Evolutionary conservation across 2,888 invertebrate genomes (phyloP).

Genomic region (Folsomia candida): DNA sequence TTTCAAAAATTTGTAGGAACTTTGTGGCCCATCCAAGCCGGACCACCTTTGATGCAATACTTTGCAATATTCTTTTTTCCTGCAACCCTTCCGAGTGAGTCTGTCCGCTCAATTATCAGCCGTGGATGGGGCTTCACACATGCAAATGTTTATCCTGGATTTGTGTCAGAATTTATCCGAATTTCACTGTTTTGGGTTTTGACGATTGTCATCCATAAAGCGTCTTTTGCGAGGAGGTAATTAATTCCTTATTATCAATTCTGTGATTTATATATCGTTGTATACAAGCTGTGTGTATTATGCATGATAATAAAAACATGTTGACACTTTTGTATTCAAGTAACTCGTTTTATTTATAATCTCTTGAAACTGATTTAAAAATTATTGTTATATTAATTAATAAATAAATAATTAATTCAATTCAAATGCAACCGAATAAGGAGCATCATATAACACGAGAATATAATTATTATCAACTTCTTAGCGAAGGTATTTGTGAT

Average conservation of each 20-base stretch:
- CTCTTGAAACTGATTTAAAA: too few relatives aligned
- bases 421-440: too few relatives aligned
- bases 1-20: too few relatives aligned
- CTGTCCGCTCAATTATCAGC: background rate
- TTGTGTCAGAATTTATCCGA: background rate
- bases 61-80: slow-evolving; percentile 11
- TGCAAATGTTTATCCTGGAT: background rate
- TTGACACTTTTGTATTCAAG: too few relatives aligned
- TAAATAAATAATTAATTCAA: too few relatives aligned
- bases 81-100: background rate
- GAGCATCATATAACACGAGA: too few relatives aligned
- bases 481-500: too few relatives aligned
- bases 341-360: too few relatives aligned
- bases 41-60: slow-evolving; percentile 67
- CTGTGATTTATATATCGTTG: too few relatives aligned
- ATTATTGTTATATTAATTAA: too few relatives aligned
- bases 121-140: background rate
- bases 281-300: background rate
- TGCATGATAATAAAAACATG: background rate
- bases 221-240: background rate
- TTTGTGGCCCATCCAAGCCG: slow-evolving; percentile 93
- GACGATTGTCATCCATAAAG: background rate
- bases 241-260: too few relatives aligned
- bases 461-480: too few relatives aligned
- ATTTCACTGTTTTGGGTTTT: background rate